Evolutionary conservation across 2,113 vertebrate species (phyloP).

Genomic region (Cyprinodon variegatus): DNA sequence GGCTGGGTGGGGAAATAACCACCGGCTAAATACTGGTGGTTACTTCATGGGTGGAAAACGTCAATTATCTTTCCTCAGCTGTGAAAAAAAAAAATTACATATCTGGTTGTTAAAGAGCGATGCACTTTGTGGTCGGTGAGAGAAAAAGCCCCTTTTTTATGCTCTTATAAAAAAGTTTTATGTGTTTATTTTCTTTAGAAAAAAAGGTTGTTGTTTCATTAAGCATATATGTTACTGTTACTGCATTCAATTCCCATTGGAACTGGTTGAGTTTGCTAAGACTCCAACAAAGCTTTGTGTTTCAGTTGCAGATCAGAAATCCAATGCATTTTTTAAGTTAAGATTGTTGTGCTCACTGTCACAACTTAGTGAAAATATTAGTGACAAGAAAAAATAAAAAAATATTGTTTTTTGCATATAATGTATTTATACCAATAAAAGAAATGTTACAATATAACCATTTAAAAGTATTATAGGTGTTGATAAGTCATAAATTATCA

Average conservation of each 20-base stretch:
- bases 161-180: background rate
- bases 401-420: too few relatives aligned
- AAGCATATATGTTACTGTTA: background rate
- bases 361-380: too few relatives aligned
- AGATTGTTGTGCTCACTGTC: too few relatives aligned
- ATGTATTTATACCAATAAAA: too few relatives aligned
- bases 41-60: constrained; percentile 15
- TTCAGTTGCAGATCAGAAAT: background rate
- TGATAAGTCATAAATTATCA: too few relatives aligned
- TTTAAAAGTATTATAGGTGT: too few relatives aligned
- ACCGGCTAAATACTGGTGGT: constrained; percentile 23
- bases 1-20: constrained; percentile 36
- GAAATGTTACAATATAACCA: too few relatives aligned
- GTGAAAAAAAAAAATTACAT: constrained; percentile 7
- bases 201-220: background rate
- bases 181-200: background rate
- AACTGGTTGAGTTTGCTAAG: too few relatives aligned
- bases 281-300: too few relatives aligned
- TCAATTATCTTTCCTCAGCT: constrained; percentile 3
- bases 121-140: background rate
- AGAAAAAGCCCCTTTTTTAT: constrained; percentile 14
- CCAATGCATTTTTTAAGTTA: too few relatives aligned
- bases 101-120: background rate
- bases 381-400: too few relatives aligned
- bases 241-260: background rate